Percentiles rank a stretch among this genome's conserved stretches.
phyloP scores from a whole-genome alignment of 64 coral and sea anemone genomes.

The Montipora sp. region DNA sequence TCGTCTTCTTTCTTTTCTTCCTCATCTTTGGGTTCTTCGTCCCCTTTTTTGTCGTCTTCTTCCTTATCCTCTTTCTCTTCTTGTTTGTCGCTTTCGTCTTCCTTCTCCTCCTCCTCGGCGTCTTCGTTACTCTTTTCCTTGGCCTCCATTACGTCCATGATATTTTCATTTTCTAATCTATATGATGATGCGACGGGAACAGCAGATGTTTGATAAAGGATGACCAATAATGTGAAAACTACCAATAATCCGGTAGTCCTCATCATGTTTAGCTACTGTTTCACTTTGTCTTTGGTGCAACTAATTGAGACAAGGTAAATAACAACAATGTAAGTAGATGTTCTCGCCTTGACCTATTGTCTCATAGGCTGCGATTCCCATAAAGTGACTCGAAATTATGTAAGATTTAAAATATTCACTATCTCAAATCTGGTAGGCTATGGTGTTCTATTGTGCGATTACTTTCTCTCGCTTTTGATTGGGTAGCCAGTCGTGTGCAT shows the following conservation, averaged over 20 bases:
- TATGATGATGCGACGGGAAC: conserved; percentile 44
- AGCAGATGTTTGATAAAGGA: conserved; percentile 62
- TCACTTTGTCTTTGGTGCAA: conserved; percentile 8
- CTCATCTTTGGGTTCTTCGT: conserved; percentile 14
- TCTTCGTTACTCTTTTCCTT: conserved; percentile 25
- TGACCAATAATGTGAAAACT: conserved; percentile 65
- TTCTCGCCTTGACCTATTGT: conserved; percentile 32
- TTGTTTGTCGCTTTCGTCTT: conserved; percentile 3
- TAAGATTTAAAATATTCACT: conserved; percentile 59
- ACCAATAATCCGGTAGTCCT: conserved; percentile 65
- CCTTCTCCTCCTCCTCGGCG: conserved; percentile 13
- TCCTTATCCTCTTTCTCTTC: conserved; percentile 25
- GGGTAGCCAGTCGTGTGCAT: conserved; percentile 2
- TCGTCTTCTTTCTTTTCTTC: conserved; percentile 9
- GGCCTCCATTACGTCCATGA: conserved; percentile 46
- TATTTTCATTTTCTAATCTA: conserved; percentile 49
- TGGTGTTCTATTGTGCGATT: conserved; percentile 55
- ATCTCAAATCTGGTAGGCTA: conserved; percentile 40
- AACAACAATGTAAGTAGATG: conserved; percentile 40
- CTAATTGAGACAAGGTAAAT: conserved; percentile 25
- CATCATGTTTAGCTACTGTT: conserved; percentile 51
- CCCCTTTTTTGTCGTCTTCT: conserved; percentile 11
- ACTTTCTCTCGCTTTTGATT: conserved; percentile 19
- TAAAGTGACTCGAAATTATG: conserved; percentile 52
- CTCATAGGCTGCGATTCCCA: conserved; percentile 44